Evolutionary conservation across 2,888 invertebrate genomes (phyloP).

Genomic region (Helicoverpa assulta): DNA sequence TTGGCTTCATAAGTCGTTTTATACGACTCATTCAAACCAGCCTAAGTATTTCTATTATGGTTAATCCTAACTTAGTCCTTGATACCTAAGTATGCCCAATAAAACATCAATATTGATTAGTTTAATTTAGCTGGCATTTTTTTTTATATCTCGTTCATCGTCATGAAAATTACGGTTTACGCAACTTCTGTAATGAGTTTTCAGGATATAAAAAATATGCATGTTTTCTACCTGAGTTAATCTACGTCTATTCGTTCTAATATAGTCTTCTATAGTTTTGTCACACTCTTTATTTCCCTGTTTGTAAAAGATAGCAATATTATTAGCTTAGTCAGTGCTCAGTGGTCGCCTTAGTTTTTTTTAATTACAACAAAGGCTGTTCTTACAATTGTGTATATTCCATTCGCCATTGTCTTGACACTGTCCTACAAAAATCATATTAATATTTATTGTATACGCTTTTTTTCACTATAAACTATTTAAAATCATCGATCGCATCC

Average conservation of each 20-base stretch:
- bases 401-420: constrained; percentile 84
- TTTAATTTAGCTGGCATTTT: no score
- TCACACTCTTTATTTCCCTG: background rate
- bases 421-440: constrained; percentile 64
- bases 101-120: no score
- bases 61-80: no score
- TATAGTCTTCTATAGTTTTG: background rate
- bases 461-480: constrained; percentile 36
- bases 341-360: background rate
- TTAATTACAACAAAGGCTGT: constrained; percentile 56
- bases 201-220: no score
- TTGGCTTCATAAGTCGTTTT: background rate
- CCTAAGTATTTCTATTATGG: no score
- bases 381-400: constrained; percentile 64
- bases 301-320: constrained; percentile 13
- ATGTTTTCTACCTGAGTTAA: background rate
- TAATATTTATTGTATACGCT: constrained; percentile 49
- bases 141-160: no score
- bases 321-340: background rate
- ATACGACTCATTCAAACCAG: no score
- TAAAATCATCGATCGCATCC: background rate
- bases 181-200: no score
- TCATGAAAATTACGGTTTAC: no score
- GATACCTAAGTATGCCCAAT: no score
- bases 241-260: background rate